Evolutionary conservation across 2,113 vertebrate genomes (phyloP).

Genomic region (Ardeotis arabs): DNA sequence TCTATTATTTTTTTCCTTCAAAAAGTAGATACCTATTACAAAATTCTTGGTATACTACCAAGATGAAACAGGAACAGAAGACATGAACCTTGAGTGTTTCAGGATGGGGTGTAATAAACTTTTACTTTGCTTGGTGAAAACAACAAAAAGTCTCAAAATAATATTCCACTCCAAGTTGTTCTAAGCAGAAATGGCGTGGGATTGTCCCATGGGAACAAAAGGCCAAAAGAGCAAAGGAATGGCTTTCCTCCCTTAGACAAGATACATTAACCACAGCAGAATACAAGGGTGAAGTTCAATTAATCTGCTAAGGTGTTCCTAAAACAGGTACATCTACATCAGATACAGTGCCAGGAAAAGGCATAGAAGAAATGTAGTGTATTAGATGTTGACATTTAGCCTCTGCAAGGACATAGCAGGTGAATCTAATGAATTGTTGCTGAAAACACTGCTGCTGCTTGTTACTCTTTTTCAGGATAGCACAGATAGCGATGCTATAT

Average conservation of each 20-base stretch:
- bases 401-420: neutral
- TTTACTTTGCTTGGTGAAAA: neutral
- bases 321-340: neutral
- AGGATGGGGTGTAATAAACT: neutral
- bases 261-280: neutral
- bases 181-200: neutral
- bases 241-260: neutral
- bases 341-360: neutral
- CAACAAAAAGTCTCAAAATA: neutral
- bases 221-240: neutral
- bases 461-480: neutral
- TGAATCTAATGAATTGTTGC: neutral
- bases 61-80: neutral
- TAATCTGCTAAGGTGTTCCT: neutral
- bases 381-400: neutral
- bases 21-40: neutral
- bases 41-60: neutral
- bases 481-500: fast-evolving
- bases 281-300: neutral
- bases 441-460: neutral
- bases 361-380: neutral
- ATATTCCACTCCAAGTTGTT: neutral
- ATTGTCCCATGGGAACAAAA: neutral
- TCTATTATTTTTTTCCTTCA: neutral
- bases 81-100: neutral